Base-by-base conservation (phyloP, 2,888 invertebrate species). In the Dorcus hopei region DNA sequence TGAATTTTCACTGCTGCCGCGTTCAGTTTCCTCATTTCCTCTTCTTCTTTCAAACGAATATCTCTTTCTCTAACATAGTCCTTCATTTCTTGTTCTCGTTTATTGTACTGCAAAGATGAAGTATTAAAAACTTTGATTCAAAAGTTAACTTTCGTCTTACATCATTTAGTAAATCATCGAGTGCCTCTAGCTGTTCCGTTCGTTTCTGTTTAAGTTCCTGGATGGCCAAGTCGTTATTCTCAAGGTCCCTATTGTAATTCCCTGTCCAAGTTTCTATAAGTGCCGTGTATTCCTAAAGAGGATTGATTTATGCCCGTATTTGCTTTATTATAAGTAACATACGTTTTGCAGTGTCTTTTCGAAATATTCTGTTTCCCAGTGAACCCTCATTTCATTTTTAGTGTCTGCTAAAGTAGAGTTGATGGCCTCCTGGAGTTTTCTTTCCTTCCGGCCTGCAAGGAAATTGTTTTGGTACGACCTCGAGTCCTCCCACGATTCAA, bases 1-100 rank as follows among this genome's bases (percentile, higher is more conserved):
- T 91, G 88, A 57, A 91, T 83, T 75, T 76, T 80, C 48, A 81
- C 83, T 9, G 85, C 85, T 2, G 84, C 81, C 3, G 65, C 66
- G n/a, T 78, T 80, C 59, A 74, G 68, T 54, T 79, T 77, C 56
- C 80, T 79, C 59, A 76, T 72, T 54, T 70, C 71, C 59, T 79
- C 76, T 61, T 69, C 72, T 59, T 75, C 73, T 62, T 72, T 69
- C 53, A 72, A 69, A 14, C 76, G 72, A 49, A 77, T 70, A 50
- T 80, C 79, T 70, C 79, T 80, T 48, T 80, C 72, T 47, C 69
- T 71, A 48, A 80, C 70, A 66, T 80, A 83, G n/a, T 70, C 70
- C 56, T 80, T 77, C 61, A 83, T 82, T 68, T 81, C 79, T 61
- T 77, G 71, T 61, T 75, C 67, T 26, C 75, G 76, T 61, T 74